Percentiles rank a stretch among this genome's conserved stretches.
Conservation (phyloP, 2,797 vertebrate genomes). For the Hoplostethus atlanticus region DNA sequence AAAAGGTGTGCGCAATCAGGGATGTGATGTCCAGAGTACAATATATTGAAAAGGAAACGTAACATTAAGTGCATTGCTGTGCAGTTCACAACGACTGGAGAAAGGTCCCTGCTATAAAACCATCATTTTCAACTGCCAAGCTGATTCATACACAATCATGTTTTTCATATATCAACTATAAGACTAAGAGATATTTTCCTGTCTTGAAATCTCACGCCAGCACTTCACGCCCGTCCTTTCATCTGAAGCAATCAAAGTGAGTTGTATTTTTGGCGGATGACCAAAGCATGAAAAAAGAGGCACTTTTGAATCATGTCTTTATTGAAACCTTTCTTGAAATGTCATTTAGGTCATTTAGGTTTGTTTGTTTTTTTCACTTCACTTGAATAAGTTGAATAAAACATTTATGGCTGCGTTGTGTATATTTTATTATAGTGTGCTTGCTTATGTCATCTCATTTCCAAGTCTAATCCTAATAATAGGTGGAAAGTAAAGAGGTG, state of each 20-base stretch:
- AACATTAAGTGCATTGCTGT: conserved; percentile 4
- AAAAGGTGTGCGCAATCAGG: neutral
- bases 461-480: neutral
- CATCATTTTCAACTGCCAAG: neutral
- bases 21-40: conserved; percentile 12
- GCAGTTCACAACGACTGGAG: neutral
- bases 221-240: conserved; percentile 21
- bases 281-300: conserved; percentile 59
- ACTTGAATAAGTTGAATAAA: conserved; percentile 66
- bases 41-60: conserved; percentile 31
- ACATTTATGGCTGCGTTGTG: conserved; percentile 49
- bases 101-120: neutral
- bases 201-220: conserved; percentile 8
- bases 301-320: conserved; percentile 46
- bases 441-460: neutral
- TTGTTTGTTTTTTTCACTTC: conserved; percentile 41
- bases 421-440: neutral
- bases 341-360: conserved; percentile 18
- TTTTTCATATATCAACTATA: conserved; percentile 6
- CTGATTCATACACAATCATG: no score
- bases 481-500: neutral
- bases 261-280: conserved; percentile 30
- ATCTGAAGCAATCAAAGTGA: conserved; percentile 3
- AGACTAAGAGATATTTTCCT: neutral
- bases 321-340: conserved; percentile 33